Base-by-base conservation (phyloP, 2,888 invertebrate species). In the Euzetes globulus region DNA sequence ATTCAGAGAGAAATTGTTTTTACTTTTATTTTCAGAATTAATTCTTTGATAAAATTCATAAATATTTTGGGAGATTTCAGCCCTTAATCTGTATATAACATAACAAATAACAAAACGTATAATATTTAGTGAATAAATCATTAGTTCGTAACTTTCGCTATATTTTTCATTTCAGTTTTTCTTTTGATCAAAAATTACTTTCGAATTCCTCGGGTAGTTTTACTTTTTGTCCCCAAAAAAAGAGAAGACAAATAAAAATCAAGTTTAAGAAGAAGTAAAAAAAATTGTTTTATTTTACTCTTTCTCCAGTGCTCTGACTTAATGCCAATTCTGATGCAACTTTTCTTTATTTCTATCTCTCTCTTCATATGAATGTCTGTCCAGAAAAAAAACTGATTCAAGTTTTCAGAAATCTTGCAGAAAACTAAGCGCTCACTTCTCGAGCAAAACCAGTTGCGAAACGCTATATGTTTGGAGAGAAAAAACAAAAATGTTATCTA, bases 101-200 rank as follows among this genome's bases (percentile, higher is more conserved):
- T 55, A 55, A 55, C 9, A 22, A 22, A 55, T 9, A 22, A 22
- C 1, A 22, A 25, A 55, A 55, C 9, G 25, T 22, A 9, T 33
- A 52, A 52, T 52, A 9, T 55, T 55, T 22, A 55, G 55, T 55
- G 22, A 55, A 55, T 55, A 55, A 55, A 55, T 55, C 55, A 55
- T 55, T 55, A 22, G 13, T 55, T 55, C 25, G 7, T 55, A 55
- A 55, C 25, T 55, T 55, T 55, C 55, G 22, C 22, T 55, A 6
- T 22, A 25, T 55, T 55, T 22, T 55, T 22, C 7, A 55, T 55
- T 25, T 55, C 7, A 55, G n/a, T n/a, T n/a, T 22, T 55, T 4
- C 4, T 47, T 22, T 55, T 55, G 25, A 13, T 19, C 47, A 22
- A 55, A 55, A 55, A 55, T 55, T 55, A 13, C 25, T 19, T 50